phyloP scores from a whole-genome alignment of 2,113 vertebrate species.

The Ibidorhyncha struthersii region DNA sequence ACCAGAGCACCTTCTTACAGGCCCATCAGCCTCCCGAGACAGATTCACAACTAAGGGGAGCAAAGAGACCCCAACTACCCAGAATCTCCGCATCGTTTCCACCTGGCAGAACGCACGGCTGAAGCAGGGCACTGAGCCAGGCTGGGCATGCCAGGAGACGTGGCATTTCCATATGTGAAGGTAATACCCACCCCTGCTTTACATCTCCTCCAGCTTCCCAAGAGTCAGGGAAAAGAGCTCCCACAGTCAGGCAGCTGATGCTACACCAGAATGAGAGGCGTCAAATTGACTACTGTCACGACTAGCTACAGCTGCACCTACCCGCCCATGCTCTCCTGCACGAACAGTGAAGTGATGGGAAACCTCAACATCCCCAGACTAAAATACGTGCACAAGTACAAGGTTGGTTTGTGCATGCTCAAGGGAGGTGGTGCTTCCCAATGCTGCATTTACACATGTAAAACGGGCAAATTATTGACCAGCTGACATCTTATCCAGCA shows the following conservation, averaged over 20 bases:
- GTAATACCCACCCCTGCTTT: slow-evolving; percentile 41
- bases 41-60: background rate
- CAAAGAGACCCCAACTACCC: background rate
- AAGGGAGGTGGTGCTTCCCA: background rate
- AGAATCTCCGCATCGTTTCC: background rate
- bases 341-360: background rate
- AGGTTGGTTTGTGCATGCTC: background rate
- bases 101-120: background rate
- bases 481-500: background rate
- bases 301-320: background rate
- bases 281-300: background rate
- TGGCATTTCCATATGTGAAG: slow-evolving; percentile 30
- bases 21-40: background rate
- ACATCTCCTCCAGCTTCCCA: slow-evolving; percentile 25
- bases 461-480: background rate
- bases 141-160: background rate
- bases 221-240: background rate
- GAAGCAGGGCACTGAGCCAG: background rate
- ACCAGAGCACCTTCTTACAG: background rate
- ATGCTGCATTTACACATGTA: background rate
- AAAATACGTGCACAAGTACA: background rate
- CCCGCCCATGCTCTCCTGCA: background rate
- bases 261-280: background rate
- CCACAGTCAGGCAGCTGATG: background rate
- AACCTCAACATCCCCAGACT: background rate